These are phyloP conservation scores for Phrynocephalus guinanensis DNA, from an alignment of 2,797 vertebrate species.

Conservation along the genomic window DNA sequence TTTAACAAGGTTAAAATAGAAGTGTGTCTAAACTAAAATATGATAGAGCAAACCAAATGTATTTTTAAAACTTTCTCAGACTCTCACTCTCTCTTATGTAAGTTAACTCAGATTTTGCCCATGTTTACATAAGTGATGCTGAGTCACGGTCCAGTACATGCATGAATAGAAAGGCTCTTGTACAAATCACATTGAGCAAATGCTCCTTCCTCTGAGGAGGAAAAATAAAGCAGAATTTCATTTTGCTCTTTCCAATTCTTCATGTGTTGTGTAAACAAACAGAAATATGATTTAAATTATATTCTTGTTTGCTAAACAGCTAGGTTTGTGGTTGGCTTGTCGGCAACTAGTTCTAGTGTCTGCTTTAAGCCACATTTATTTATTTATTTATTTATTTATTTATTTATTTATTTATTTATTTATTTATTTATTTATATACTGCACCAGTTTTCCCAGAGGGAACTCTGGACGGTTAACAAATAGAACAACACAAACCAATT, in stretches of 20 bases:
- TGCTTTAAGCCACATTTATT: too few relatives aligned
- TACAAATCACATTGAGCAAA: too few relatives aligned
- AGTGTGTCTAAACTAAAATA: constrained; percentile 18
- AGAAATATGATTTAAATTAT: not conserved
- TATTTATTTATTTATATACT: too few relatives aligned
- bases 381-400: too few relatives aligned
- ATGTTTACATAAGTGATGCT: not conserved
- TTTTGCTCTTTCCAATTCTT: not conserved
- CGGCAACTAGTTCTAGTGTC: not conserved
- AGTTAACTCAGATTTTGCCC: not conserved
- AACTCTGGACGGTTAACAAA: too few relatives aligned
- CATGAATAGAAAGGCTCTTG: not conserved
- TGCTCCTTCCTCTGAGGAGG: not conserved
- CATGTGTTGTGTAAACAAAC: not conserved
- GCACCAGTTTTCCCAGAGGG: too few relatives aligned
- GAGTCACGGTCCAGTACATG: not conserved
- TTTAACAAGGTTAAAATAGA: constrained; percentile 6
- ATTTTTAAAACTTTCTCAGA: not conserved
- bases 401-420: too few relatives aligned
- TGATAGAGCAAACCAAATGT: not conserved
- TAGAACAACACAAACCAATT: too few relatives aligned
- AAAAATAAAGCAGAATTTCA: not conserved
- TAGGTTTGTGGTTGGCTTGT: not conserved
- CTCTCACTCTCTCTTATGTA: not conserved
- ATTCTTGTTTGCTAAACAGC: not conserved